These are phyloP conservation scores for Polietes domitor DNA, from an alignment of 2,888 invertebrate genomes.

Conservation along the genomic window DNA sequence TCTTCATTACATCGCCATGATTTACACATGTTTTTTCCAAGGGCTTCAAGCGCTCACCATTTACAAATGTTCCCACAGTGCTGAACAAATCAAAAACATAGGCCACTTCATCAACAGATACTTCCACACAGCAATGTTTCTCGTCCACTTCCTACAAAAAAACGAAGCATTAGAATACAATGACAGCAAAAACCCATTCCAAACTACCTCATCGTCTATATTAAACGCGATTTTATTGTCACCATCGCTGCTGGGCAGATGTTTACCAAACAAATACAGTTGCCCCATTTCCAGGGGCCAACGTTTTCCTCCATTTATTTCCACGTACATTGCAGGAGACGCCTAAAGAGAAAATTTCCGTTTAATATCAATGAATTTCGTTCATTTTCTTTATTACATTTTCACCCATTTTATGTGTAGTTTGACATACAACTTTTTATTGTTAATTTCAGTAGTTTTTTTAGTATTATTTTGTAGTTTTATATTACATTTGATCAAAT, in stretches of 20 bases:
- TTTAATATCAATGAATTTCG: not conserved
- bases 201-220: constrained; percentile 41
- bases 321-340: constrained; percentile 48
- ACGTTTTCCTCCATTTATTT: constrained; percentile 29
- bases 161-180: not conserved
- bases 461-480: not conserved
- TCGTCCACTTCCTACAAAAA: constrained; percentile 64
- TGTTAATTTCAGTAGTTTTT: not conserved
- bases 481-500: not conserved
- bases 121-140: constrained; percentile 68
- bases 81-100: constrained; percentile 69
- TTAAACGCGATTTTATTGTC: constrained; percentile 19
- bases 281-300: constrained; percentile 42
- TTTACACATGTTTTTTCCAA: constrained; percentile 55
- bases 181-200: not conserved
- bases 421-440: not conserved
- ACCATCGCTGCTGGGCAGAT: not conserved
- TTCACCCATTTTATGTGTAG: not conserved
- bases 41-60: constrained; percentile 58
- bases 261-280: constrained; percentile 56
- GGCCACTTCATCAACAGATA: constrained; percentile 30
- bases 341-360: not conserved
- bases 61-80: constrained; percentile 68
- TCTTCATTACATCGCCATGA: constrained; percentile 53
- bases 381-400: constrained; percentile 4